Base-by-base conservation (phyloP, 2,888 invertebrate genomes). In the Pseudoips prasinana region DNA sequence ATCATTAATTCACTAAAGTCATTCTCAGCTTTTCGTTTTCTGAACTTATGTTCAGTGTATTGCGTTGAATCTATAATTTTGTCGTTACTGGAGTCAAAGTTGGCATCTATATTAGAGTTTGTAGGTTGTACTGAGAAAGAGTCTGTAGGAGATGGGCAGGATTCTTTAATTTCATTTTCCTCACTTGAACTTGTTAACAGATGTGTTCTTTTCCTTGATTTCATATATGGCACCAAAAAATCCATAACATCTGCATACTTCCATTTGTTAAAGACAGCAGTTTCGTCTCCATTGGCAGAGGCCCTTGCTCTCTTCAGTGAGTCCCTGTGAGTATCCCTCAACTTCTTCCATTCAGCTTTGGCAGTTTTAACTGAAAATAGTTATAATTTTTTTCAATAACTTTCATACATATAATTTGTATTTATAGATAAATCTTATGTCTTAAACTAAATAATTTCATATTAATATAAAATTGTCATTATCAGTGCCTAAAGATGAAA, bases 1-100 rank as follows among this genome's bases (percentile, higher is more conserved):
- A 58, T 59, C 53, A 59, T 57, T n/a, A 57, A 37, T 39, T 59
- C 60, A 4, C 57, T 36, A 18, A 57, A 41, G 3, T 58, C 56
- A 9, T 38, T 52, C 5, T 56, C 53, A 3, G 43, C 22, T 57
- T 57, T 59, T 38, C 53, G 44, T 36, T 57, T 57, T 20, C 44
- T 39, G 7, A 41, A 59, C 10, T 41, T 31, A 14, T 46, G 53
- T 27, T 57, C 57, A 9, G 17, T 32, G 10, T 39, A 46, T 10
- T 46, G 8, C 3, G 58, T 33, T 1, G 43, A 31, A 3, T 47
- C 58, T 6, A 30, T 32, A 7, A 46, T 18, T 33, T 49, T 46
- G 7, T 37, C 37, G n/a, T 33, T 38, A 2, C 53, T 39, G 19
- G 38, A 32, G 22, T 57, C 60, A 6, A 45, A 3, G 25, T 40